Base-by-base conservation (phyloP, 1,140 invertebrate genomes). In the Pseudomyrmex gracilis region DNA sequence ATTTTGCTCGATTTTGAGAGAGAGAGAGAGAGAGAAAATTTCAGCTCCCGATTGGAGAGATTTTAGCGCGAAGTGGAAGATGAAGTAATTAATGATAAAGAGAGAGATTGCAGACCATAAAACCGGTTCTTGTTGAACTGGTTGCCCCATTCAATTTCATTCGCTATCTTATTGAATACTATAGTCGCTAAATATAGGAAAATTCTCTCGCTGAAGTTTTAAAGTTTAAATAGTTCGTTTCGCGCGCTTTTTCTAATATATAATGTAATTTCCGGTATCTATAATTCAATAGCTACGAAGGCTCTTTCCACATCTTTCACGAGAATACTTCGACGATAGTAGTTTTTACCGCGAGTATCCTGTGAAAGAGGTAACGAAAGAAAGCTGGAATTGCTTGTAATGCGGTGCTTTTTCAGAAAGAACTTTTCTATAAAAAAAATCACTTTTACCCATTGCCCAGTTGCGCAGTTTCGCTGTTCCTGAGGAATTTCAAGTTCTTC, bases 401-500 rank as follows among this genome's bases (percentile, higher is more conserved):
- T 12, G 43, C 34, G 15, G 55, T 24, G 43, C 17, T 77, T 66
- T 47, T 47, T 43, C 34, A 12, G 58, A 2, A 55, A 7, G 47
- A 2, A 55, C 51, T 47, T 47, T 67, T 77, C n/a, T 10, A 15
- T n/a, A n/a, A 55, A 34, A 51, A 24, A 12, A 80, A 71, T 80
- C 67, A 80, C 66, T 80, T 80, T 80, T 80, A 70, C 64, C 34
- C 64, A 22, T 55, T 43, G 47, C 58, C 67, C 49, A 60, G 43
- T 70, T 47, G 64, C 64, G 53, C 64, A 17, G 76, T 55, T 80
- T 58, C 53, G 53, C 15, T n/a, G 64, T 47, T 78, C 34, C 24
- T 22, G 55, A 70, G 15, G 76, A 60, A 80, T 80, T 80, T 70
- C 76, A 71, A 71, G 66, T 58, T 80, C 64, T 70, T 68, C 20